These are phyloP conservation scores for Apostichopus leukothele DNA, from an alignment of 53 echinoderm and acorn worm species.

Conservation along the genomic window DNA sequence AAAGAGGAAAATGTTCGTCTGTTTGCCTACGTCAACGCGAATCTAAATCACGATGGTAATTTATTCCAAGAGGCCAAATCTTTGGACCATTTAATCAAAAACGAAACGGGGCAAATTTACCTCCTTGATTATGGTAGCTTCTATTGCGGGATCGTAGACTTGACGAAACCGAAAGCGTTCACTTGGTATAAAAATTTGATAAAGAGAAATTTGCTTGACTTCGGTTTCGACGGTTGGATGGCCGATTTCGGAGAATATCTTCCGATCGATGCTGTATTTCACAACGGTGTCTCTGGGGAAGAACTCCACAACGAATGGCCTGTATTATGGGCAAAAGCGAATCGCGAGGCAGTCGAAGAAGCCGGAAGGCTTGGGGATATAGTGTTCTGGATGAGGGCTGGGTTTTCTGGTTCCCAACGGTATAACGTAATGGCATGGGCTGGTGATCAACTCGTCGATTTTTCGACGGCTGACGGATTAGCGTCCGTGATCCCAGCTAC, in stretches of 20 bases:
- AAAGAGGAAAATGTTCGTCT: slow-evolving; percentile 60
- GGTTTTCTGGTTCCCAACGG: slow-evolving; percentile 78
- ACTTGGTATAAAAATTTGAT: slow-evolving; percentile 88
- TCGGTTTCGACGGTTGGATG: slow-evolving; percentile 96
- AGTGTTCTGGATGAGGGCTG: slow-evolving; percentile 95
- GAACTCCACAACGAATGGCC: slow-evolving; percentile 91
- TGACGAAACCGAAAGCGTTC: slow-evolving; percentile 82
- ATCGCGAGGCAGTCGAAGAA: slow-evolving; percentile 84
- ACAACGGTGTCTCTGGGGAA: slow-evolving; percentile 64
- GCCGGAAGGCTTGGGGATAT: slow-evolving; percentile 77
- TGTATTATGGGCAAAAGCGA: slow-evolving; percentile 81
- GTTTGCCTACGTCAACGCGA: slow-evolving; percentile 79
- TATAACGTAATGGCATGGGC: slow-evolving; percentile 88
- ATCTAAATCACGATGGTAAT: slow-evolving; percentile 81
- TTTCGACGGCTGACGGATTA: slow-evolving; percentile 80
- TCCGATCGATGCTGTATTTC: slow-evolving; percentile 84
- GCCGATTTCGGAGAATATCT: slow-evolving; percentile 98
- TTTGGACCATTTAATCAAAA: slow-evolving; percentile 63
- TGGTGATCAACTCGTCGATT: slow-evolving; percentile 97
- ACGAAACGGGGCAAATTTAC: slow-evolving; percentile 71
- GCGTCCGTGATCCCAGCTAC: slow-evolving; percentile 94
- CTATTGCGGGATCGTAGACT: slow-evolving; percentile 86
- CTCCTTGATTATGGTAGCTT: slow-evolving; percentile 89
- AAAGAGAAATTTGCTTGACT: slow-evolving; percentile 77
- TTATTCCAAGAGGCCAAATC: slow-evolving; percentile 71